phyloP scores from a whole-genome alignment of 2,888 invertebrate species.

The Torymus aiolomorphi region DNA sequence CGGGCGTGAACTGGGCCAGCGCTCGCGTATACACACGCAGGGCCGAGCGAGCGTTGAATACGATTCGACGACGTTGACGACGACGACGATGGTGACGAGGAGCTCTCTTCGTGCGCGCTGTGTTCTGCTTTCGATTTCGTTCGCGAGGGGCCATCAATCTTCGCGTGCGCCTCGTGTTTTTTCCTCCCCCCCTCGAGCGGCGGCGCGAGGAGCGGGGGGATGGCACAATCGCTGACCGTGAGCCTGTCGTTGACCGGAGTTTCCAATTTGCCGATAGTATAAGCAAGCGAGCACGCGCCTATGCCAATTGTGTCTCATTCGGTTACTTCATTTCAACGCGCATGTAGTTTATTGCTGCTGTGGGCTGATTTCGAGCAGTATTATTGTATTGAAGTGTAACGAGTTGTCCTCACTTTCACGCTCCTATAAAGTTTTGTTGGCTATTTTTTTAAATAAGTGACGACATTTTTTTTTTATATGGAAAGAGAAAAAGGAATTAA shows the following conservation, averaged over 20 bases:
- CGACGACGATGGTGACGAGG: no score
- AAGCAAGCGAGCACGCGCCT: no score
- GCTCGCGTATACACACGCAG: slow-evolving; percentile 31
- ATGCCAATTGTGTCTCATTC: background rate
- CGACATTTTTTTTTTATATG: no score
- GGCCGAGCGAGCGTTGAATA: background rate
- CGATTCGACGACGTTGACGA: background rate
- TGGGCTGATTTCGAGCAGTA: no score
- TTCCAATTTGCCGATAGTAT: background rate
- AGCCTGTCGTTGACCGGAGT: background rate
- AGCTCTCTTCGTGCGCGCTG: background rate
- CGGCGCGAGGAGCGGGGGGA: no score
- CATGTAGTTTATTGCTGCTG: no score
- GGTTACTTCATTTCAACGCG: no score
- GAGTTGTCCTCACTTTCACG: no score
- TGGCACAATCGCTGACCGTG: background rate
- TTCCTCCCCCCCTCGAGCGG: background rate
- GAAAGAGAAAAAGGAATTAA: no score
- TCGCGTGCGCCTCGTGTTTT: background rate
- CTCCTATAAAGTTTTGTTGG: no score
- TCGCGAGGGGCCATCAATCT: background rate
- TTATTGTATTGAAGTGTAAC: no score
- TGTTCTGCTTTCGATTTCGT: slow-evolving; percentile 12
- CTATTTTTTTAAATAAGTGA: no score
- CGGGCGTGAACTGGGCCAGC: slow-evolving; percentile 67